Evolutionary conservation across 2,113 vertebrate species (phyloP), one percentile per base, ranked within the genome.

Genomic region (Chionomys nivalis): DNA sequence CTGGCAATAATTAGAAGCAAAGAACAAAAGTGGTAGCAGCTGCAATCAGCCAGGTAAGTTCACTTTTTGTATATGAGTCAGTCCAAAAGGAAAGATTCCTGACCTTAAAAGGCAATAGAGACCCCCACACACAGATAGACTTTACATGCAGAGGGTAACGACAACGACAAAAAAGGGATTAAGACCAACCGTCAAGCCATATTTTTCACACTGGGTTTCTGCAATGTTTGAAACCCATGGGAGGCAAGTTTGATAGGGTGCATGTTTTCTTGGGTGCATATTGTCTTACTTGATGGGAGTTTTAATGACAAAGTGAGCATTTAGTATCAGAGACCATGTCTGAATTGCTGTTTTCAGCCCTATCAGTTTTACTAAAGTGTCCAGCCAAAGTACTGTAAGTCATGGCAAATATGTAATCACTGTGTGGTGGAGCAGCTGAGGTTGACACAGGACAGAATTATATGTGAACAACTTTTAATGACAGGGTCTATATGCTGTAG

Each of bases 1-100:
- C 95, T 96, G 89, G 24, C 73, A 90, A 65, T 88, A 95, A 97
- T 97, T 88, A 97, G 70, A 52, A 92, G 39, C 44, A 91, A 91
- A 86, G 36, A 47, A 78, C 82, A 89, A 88, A 90, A 96, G 33
- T 47, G 88, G 85, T 94, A 89, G 61, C 81, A 93, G 65, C 31
- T 92, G 5, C 77, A 78, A 49, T n/a, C 76, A 33, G 63, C 75
- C 70, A 58, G 52, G 78, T 93, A 70, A 68, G 72, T 96, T 91
- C 85, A 47, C 1, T 44, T 81, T 93, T 65, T 90, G 24, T 68
- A 68, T 14, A 82, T 88, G 31, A 76, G 77, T 52, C 44, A 66
- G 17, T 65, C 33, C 72, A 58, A 11, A 42, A 87, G 19, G 42
- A 82, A 91, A 91, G 11, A 81, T 49, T 85, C 31, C 14, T 17